phyloP scores from a whole-genome alignment of 1,140 invertebrate genomes.

The Limonius californicus region DNA sequence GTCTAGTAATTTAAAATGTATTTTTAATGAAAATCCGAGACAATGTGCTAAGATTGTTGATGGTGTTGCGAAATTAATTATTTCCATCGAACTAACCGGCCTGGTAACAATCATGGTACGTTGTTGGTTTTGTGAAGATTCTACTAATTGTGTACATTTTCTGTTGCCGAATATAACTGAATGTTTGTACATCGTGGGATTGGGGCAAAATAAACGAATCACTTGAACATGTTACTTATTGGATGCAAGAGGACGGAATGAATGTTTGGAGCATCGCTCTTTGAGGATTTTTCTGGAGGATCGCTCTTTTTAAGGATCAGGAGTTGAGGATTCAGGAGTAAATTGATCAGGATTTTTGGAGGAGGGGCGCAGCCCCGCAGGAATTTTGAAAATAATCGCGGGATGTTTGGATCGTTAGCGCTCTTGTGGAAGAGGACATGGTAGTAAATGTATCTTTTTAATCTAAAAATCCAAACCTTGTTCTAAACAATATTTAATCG shows the following conservation, averaged over 20 bases:
- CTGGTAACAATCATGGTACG: no score
- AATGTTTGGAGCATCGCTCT: conserved; percentile 8
- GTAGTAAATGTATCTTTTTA: neutral
- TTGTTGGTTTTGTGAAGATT: neutral
- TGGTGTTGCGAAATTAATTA: no score
- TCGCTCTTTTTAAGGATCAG: no score
- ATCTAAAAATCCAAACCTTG: neutral
- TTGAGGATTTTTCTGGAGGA: neutral
- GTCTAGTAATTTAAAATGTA: no score
- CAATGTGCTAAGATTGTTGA: no score
- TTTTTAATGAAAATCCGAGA: no score
- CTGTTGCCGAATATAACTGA: conserved; percentile 2
- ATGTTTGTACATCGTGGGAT: conserved; percentile 10
- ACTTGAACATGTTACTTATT: conserved; percentile 11
- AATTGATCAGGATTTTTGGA: no score
- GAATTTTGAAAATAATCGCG: conserved; percentile 1
- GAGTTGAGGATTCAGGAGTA: no score
- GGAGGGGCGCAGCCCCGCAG: no score
- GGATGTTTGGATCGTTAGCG: neutral
- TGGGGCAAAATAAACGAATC: conserved; percentile 5
- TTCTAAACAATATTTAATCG: neutral
- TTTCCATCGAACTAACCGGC: no score
- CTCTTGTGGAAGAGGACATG: neutral
- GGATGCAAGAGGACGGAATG: conserved; percentile 12
- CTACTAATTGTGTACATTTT: conserved; percentile 7